phyloP scores from a whole-genome alignment of 2,888 invertebrate species.

The Marronus borbonicus region DNA sequence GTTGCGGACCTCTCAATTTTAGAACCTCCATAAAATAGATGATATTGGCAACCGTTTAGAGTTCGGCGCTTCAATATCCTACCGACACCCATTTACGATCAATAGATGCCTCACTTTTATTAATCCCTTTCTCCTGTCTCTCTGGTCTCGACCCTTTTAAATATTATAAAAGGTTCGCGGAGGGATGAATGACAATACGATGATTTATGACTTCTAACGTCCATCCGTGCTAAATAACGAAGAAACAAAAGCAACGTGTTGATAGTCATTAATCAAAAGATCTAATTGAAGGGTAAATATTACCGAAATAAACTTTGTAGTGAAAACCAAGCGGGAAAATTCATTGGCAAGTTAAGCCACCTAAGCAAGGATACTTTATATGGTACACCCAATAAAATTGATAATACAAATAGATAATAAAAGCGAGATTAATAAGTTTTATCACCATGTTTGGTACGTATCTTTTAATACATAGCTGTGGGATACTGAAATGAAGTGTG shows the following conservation, averaged over 20 bases:
- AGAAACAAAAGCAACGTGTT: constrained; percentile 20
- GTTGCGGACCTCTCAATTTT: constrained; percentile 39
- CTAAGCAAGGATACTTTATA: too few species aligned
- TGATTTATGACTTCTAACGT: constrained; percentile 43
- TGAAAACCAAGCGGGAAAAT: too few species aligned
- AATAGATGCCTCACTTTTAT: constrained; percentile 42
- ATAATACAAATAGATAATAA: too few species aligned
- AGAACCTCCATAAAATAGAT: constrained; percentile 33
- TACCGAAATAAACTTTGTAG: constrained; percentile 16
- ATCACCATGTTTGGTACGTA: too few species aligned
- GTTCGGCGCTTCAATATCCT: constrained; percentile 38
- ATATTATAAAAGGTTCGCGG: constrained; percentile 31
- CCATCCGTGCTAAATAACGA: constrained; percentile 16
- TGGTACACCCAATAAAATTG: too few species aligned
- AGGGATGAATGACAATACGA: constrained; percentile 30
- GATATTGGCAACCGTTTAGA: constrained; percentile 43
- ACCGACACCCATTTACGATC: constrained; percentile 40
- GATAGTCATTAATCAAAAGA: constrained; percentile 35
- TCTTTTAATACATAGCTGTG: too few species aligned
- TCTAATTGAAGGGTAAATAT: constrained; percentile 45
- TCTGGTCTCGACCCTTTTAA: constrained; percentile 21
- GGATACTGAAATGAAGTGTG: too few species aligned
- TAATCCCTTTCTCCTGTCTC: constrained; percentile 21
- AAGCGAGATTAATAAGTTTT: too few species aligned
- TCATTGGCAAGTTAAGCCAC: too few species aligned